Percentiles rank a stretch among this genome's conserved stretches.
Conservation (phyloP, 2,797 vertebrate genomes). For the Cirrhinus molitorella region DNA sequence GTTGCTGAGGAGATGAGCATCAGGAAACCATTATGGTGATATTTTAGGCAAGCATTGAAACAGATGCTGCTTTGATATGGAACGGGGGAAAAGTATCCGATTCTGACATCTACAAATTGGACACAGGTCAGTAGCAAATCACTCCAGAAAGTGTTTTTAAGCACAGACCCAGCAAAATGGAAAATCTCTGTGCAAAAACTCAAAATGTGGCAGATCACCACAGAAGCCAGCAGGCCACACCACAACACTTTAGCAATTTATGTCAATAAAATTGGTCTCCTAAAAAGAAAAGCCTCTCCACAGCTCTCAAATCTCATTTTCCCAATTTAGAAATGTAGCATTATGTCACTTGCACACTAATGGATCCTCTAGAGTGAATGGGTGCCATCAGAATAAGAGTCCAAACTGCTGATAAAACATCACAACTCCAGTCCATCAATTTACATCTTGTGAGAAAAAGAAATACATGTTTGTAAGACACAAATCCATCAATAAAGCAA, state of each 20-base stretch:
- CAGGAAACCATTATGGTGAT: constrained; percentile 51
- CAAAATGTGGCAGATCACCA: neutral
- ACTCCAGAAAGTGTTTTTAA: constrained; percentile 35
- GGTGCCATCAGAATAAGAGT: neutral
- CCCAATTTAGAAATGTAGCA: neutral
- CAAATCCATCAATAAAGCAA: neutral
- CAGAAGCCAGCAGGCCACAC: constrained; percentile 5
- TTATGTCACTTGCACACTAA: neutral
- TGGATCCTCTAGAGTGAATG: neutral
- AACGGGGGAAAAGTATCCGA: constrained; percentile 21
- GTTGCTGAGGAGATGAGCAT: constrained; percentile 46
- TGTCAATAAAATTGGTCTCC: neutral
- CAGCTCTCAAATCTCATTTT: neutral
- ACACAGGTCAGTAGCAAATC: constrained; percentile 46
- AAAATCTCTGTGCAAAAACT: constrained; percentile 6
- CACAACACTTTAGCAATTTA: neutral
- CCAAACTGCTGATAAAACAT: neutral
- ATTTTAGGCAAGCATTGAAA: constrained; percentile 34
- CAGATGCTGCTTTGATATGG: constrained; percentile 37
- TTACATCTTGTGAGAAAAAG: neutral
- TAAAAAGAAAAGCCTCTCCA: neutral
- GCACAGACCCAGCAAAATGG: constrained; percentile 1
- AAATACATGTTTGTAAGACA: neutral
- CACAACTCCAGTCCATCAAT: neutral
- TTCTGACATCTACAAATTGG: constrained; percentile 57